Conservation (phyloP, 2,888 invertebrate genomes). For the Pterobdella sp. region DNA sequence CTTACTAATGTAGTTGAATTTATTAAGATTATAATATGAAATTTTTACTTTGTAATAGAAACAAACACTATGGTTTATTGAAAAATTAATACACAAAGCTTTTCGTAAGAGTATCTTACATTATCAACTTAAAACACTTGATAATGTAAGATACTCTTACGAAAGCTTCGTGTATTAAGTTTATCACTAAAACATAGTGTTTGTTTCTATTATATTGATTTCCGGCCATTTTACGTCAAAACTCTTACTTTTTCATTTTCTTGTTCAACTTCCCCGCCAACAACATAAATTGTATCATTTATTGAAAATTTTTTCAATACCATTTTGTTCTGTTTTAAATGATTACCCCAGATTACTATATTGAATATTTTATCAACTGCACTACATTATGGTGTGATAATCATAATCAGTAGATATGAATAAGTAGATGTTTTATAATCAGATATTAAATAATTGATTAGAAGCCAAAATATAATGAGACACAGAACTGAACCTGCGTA, state of each 20-base stretch:
- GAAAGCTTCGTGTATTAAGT: too few relatives aligned
- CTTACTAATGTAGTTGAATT: slow-evolving; percentile 23
- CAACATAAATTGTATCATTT: neutral
- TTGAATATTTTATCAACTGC: neutral
- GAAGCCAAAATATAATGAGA: too few relatives aligned
- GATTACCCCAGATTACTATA: neutral
- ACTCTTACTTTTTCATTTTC: neutral
- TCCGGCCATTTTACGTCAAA: too few relatives aligned
- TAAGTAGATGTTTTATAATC: neutral
- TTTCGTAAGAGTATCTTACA: too few relatives aligned
- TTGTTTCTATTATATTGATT: too few relatives aligned
- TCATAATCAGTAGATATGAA: neutral
- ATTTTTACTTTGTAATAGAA: too few relatives aligned
- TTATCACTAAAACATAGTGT: too few relatives aligned
- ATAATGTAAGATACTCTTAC: too few relatives aligned
- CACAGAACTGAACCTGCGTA: slow-evolving; percentile 75
- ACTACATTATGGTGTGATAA: neutral
- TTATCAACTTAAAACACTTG: too few relatives aligned
- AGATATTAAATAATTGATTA: too few relatives aligned
- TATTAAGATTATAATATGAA: neutral
- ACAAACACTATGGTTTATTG: too few relatives aligned
- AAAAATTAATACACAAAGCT: too few relatives aligned
- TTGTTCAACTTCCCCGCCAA: neutral
- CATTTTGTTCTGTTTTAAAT: slow-evolving; percentile 13
- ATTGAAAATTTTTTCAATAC: slow-evolving; percentile 20